phyloP scores from a whole-genome alignment of 2,888 invertebrate genomes.

The Argyra leucocephala region DNA sequence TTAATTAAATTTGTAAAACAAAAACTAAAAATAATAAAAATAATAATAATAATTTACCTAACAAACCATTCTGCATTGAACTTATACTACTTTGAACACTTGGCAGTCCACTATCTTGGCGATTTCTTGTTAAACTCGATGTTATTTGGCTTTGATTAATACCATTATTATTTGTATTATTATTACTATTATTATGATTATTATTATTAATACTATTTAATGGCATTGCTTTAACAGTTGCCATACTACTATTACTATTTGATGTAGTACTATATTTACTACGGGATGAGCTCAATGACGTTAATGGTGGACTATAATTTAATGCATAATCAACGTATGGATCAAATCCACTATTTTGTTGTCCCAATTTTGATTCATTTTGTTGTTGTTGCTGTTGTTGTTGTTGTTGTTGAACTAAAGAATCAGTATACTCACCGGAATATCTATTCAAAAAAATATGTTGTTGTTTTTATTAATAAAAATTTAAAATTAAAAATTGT shows the following conservation, averaged over 20 bases:
- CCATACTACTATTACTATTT: conserved; percentile 33
- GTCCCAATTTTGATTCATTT: conserved; percentile 43
- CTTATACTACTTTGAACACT: conserved; percentile 41
- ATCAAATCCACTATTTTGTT: conserved; percentile 75
- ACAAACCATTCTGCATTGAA: conserved; percentile 42
- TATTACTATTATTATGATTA: conserved; percentile 16
- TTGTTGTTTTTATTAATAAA: background rate
- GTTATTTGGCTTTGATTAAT: conserved; percentile 15
- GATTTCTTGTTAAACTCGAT: conserved; percentile 34
- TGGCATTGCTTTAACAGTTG: conserved; percentile 33
- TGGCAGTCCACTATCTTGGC: conserved; percentile 43
- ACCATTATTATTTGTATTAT: conserved; percentile 10
- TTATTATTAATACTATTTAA: conserved; percentile 2
- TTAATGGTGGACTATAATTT: conserved; percentile 73
- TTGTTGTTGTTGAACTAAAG: conserved; percentile 8
- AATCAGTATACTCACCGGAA: conserved; percentile 39
- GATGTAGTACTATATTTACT: conserved; percentile 37
- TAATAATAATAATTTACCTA: conserved; percentile 31
- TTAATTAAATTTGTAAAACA: conserved; percentile 15
- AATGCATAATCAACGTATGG: conserved; percentile 82
- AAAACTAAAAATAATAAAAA: conserved; percentile 36
- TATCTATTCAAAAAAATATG: conserved; percentile 28
- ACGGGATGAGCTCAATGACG: conserved; percentile 40
- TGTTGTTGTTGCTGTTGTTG: conserved; percentile 11
- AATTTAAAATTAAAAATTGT: background rate